These are phyloP conservation scores for Glaucopsyche alexis DNA, from an alignment of 2,888 invertebrate genomes.

Conservation along the genomic window DNA sequence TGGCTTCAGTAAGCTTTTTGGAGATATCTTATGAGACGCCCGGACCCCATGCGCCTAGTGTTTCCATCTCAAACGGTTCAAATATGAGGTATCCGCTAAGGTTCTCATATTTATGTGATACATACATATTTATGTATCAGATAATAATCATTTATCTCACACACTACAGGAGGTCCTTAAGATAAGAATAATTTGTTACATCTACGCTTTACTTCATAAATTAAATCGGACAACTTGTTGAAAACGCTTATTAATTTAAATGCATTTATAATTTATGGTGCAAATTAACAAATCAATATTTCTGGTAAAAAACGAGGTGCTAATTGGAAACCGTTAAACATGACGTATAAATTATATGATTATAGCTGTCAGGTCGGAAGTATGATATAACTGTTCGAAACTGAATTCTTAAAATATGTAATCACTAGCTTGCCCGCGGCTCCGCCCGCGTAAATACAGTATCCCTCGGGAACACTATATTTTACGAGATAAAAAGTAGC, in stretches of 20 bases:
- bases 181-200: constrained; percentile 8
- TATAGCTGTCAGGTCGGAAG: constrained; percentile 8
- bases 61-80: no score
- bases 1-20: no score
- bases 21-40: no score
- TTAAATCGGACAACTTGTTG: constrained; percentile 12
- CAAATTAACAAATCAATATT: constrained; percentile 10
- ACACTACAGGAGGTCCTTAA: constrained; percentile 2
- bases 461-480: no score
- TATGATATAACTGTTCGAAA: constrained; percentile 1
- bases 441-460: no score
- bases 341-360: constrained; percentile 11
- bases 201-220: neutral
- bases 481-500: no score
- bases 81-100: no score
- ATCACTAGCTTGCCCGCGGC: no score
- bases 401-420: constrained; percentile 1
- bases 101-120: no score
- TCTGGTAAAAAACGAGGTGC: constrained; percentile 2
- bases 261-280: constrained; percentile 20
- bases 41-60: no score
- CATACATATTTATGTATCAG: neutral
- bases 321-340: constrained; percentile 12
- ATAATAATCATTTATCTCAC: neutral
- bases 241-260: constrained; percentile 2